These are phyloP conservation scores for Thereva nobilitata DNA, from an alignment of 2,888 invertebrate species.

Conservation along the genomic window DNA sequence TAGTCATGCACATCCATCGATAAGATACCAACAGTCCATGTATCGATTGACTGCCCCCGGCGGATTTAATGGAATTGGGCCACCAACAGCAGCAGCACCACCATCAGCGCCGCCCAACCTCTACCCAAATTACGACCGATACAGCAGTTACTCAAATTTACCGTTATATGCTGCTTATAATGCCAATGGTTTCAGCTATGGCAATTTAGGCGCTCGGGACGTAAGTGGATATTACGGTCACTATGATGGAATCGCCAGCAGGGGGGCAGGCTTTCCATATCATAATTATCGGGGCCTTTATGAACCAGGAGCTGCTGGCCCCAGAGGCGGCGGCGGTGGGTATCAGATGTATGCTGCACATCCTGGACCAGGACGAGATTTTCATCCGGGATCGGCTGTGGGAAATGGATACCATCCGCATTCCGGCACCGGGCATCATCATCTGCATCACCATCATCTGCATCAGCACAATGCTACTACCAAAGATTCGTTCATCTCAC, in stretches of 20 bases:
- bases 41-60: slow-evolving; percentile 25
- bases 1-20: slow-evolving; percentile 21
- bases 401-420: slow-evolving; percentile 11
- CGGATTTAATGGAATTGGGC: slow-evolving; percentile 32
- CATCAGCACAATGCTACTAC: slow-evolving; percentile 10
- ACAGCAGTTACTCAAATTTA: slow-evolving; percentile 27
- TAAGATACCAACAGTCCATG: slow-evolving; percentile 29
- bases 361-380: slow-evolving; percentile 11
- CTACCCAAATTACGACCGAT: slow-evolving; percentile 31
- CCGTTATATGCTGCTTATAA: slow-evolving; percentile 24
- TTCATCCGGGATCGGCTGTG: background rate
- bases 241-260: slow-evolving; percentile 9
- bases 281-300: slow-evolving; percentile 19
- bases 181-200: slow-evolving; percentile 11
- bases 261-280: slow-evolving; percentile 12
- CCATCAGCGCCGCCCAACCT: background rate
- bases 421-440: background rate
- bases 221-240: slow-evolving; percentile 24
- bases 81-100: slow-evolving; percentile 14
- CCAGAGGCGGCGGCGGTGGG: background rate
- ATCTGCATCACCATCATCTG: slow-evolving; percentile 14
- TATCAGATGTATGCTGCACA: slow-evolving; percentile 27
- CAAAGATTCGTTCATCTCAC: slow-evolving; percentile 28
- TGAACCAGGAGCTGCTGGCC: slow-evolving; percentile 8
- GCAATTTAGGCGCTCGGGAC: slow-evolving; percentile 19